Evolutionary conservation across 2,888 invertebrate species (phyloP), one percentile per base, ranked within the genome.

Genomic region (Petrophora chlorosata): DNA sequence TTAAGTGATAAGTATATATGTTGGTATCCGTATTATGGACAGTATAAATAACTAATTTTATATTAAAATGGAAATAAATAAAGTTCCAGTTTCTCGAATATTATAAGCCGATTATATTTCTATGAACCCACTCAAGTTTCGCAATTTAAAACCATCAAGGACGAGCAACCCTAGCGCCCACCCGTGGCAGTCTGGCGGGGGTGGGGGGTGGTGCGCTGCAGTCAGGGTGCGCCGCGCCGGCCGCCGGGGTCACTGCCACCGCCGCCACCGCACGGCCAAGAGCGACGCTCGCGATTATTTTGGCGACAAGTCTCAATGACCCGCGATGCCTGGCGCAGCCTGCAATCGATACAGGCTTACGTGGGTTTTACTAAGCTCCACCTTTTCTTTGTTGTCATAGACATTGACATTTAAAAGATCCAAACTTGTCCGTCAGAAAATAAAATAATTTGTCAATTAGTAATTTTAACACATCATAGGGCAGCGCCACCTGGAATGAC

Each of bases 241-340:
- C 92, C 85, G 90, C 89, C 56, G 90, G 85, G 92, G 92, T 92
- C 92, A 92, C 92, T 92, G 92, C 91, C 92, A 91, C 85, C 85
- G 85, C 92, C 92, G 92, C 91, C 92, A 91, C 85, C 85, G 85
- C 82, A 82, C 82, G 86, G 82, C 82, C 82, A 88, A 68, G 61
- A 68, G 65, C 73, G 65, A 59, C 60, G 70, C 63, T 70, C 68
- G 64, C 71, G 60, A 81, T 73, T 83, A 81, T 85, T 86, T 86
- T 78, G 80, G 80, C 77, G 73, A 81, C 79, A 70, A 70, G 76
- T 72, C 75, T 73, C 76, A 75, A 74, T 77, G 77, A 80, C 75
- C 72, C 54, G 59, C 53, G 50, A 62, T 58, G 46, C 39, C 33
- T 36, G 39, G 44, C 49, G 49, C 57, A 56, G 56, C 53, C 63